Evolutionary conservation across 2,888 invertebrate species (phyloP).

Genomic region (Aspidiotus rigidus): DNA sequence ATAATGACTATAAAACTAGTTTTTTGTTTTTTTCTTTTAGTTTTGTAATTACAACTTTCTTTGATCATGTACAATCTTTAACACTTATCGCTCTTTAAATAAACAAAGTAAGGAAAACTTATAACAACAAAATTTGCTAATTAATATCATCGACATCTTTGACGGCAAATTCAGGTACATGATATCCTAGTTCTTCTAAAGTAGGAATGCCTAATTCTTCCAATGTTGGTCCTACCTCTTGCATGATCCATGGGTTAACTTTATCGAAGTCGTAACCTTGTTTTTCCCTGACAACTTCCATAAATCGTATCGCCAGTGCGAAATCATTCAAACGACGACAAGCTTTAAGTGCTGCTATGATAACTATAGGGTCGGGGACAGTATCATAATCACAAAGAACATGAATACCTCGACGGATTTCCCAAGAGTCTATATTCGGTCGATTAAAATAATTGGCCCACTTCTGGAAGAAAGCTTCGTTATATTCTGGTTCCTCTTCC

Average conservation of each 20-base stretch:
- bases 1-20: neutral
- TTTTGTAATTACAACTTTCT: constrained; percentile 1
- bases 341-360: constrained; percentile 76
- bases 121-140: constrained; percentile 37
- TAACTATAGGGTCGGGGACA: constrained; percentile 83
- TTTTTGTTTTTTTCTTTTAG: neutral
- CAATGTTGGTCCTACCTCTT: constrained; percentile 85
- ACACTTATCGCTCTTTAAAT: too few relatives aligned
- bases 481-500: constrained; percentile 51
- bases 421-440: constrained; percentile 87
- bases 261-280: constrained; percentile 64
- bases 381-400: constrained; percentile 72
- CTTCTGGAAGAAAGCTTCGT: constrained; percentile 74
- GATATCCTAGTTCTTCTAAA: constrained; percentile 91
- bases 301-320: constrained; percentile 80
- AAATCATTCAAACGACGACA: constrained; percentile 91
- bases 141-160: constrained; percentile 61
- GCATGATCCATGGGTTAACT: constrained; percentile 78
- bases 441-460: constrained; percentile 78
- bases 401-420: constrained; percentile 83
- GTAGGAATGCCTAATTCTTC: constrained; percentile 88
- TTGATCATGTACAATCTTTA: neutral
- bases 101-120: neutral
- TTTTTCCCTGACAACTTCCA: constrained; percentile 86
- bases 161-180: constrained; percentile 89